Evolutionary conservation across 2,113 vertebrate genomes (phyloP), one percentile per base, ranked within the genome.

Genomic region (Ammodytes marinus): DNA sequence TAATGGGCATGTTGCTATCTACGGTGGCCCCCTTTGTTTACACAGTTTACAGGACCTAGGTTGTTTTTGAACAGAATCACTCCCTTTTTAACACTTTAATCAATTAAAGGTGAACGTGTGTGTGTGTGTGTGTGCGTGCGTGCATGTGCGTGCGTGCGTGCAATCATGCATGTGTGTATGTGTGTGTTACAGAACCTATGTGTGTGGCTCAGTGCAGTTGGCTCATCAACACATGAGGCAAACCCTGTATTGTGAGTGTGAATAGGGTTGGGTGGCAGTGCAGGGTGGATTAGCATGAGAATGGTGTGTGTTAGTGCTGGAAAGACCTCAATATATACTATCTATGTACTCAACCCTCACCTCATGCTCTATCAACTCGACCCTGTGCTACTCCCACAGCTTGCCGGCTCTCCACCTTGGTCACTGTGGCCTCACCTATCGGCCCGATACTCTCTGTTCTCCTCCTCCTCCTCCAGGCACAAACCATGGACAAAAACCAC

Each of bases 231-330:
- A 47, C 77, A 79, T 55, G 64, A 65, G 69, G 57, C 47, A 68
- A 40, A 80, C 53, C 15, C 2, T 84, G 83, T 59, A 84, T 87
- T 90, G 86, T 88, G 57, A 59, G 43, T 46, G 40, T 86, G 79
- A 78, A 84, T 63, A 73, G 77, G 9, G 39, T 59, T 68, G 8
- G n/a, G 42, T 59, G 60, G 50, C 66, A 49, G 42, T 35, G 53
- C n/a, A 37, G 53, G 60, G 27, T 27, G 76, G 81, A 95, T 95
- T 94, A 89, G 81, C 90, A 93, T 91, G 68, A 91, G 78, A 94
- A 94, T 91, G 59, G 89, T 46, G 74, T 76, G 69, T 71, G 52
- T 27, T 27, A 46, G 60, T 63, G 60, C 80, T 82, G 69, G 86
- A 83, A 86, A 69, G 71, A 63, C 27, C 27, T 27, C 27, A 27